Percentiles rank a stretch among this genome's conserved stretches.
Evolutionary conservation across 2,113 vertebrate genomes (phyloP).

Genomic region (Montifringilla adamsi): DNA sequence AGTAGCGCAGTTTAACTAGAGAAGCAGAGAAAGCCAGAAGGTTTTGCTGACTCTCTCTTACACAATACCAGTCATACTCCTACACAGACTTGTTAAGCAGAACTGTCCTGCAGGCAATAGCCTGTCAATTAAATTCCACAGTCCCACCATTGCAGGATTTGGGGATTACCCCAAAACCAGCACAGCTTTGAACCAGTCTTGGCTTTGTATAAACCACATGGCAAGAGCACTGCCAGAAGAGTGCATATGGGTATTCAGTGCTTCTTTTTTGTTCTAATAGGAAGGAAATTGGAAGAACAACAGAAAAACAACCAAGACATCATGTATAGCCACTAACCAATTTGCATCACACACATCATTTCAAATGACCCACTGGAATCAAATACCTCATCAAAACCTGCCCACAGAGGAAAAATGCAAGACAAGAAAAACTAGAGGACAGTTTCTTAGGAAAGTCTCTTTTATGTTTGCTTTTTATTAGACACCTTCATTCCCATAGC

Average conservation of each 20-base stretch:
- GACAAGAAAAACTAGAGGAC: neutral
- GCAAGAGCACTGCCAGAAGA: neutral
- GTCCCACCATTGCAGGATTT: neutral
- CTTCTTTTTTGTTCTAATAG: neutral
- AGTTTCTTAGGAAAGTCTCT: neutral
- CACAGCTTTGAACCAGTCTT: fast-evolving
- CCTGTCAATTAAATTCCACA: neutral
- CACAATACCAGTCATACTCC: neutral
- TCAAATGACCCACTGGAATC: neutral
- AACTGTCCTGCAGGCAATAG: neutral
- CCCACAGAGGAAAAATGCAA: neutral
- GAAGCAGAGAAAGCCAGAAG: neutral
- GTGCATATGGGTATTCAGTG: neutral
- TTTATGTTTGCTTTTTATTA: neutral
- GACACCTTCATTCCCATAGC: neutral
- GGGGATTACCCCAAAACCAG: neutral
- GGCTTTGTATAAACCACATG: neutral
- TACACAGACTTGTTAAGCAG: neutral
- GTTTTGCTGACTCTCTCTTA: neutral
- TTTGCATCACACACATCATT: neutral
- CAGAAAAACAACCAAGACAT: neutral
- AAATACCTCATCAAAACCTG: neutral
- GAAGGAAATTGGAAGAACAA: neutral
- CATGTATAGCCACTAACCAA: neutral
- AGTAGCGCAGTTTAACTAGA: neutral